Base-by-base conservation (phyloP, 1,140 invertebrate genomes). In the Zaprionus tsacasi region DNA sequence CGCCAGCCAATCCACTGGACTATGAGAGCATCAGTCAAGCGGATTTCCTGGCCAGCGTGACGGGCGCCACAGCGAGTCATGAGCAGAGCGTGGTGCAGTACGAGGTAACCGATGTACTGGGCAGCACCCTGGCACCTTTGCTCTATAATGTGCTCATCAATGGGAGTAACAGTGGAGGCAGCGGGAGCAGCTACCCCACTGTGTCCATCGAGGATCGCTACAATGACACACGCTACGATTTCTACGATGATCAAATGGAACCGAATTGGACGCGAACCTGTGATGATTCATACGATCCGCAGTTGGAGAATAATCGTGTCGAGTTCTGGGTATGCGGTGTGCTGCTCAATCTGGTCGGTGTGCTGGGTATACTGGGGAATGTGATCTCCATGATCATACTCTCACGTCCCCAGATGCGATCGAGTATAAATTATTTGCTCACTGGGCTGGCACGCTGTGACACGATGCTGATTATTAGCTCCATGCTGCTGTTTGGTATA, bases 361-460 rank as follows among this genome's bases (percentile, higher is more conserved):
- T 96, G 0, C 95, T 98, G 30, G 98, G 98, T 0, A 95, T 99
- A 35, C 93, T 99, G 2, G 98, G 98, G 60, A 99, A 99, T 92
- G 94, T 96, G 25, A 96, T 99, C 15, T 97, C 97, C 0, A 97
- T 98, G 93, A 95, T 98, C 21, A 98, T 99, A 33, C 93, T 99
- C 8, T 97, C 96, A 12, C 94, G 97, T 38, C 97, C 97, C 0
- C 97, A 98, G 86, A 99, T 99, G 98, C 95, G 96, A 78, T 98
- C 97, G 8, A 98, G 97, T 76, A 98, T 99, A 78, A 99, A 99
- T 93, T 98, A 98, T 88, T 94, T 98, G 68, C 94, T 99, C 5
- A 97, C 97, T 45, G 97, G 97, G 1, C 94, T 99, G 36, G 98
- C 98, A 1, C 95, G 96, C 81, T 98, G 97, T 93, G 98, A 99